A percentile compares a stretch with the other conserved stretches of the same genome.
Conservation (phyloP, 64 coral and sea anemone genomes). For the Trachythela sp. region DNA sequence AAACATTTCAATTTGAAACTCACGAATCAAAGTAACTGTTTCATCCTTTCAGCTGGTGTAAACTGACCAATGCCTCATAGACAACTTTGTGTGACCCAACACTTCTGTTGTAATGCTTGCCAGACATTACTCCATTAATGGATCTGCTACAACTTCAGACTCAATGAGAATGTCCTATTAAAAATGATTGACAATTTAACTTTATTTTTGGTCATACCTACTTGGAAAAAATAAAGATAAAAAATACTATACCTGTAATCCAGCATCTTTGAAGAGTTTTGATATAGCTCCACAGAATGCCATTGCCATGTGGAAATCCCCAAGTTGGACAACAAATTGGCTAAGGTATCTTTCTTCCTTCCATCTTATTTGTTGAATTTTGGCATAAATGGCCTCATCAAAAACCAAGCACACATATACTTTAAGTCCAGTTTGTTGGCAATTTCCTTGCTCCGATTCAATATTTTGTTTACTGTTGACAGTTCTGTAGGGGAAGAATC, state of each 20-base stretch:
- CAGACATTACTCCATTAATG: not conserved
- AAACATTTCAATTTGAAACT: not conserved
- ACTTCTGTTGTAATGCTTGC: not conserved
- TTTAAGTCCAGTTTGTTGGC: not conserved
- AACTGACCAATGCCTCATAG: not conserved
- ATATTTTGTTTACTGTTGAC: not conserved
- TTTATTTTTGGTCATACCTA: not conserved
- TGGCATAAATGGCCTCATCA: constrained; percentile 13
- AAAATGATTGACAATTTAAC: not conserved
- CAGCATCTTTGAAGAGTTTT: constrained; percentile 16
- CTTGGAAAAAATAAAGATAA: not conserved
- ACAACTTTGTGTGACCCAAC: not conserved
- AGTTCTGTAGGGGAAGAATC: not conserved
- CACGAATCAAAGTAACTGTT: not conserved
- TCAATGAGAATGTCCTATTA: not conserved
- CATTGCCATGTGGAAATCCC: constrained; percentile 5
- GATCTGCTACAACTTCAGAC: not conserved
- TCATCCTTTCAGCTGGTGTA: not conserved
- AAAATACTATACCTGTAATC: not conserved
- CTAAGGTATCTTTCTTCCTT: constrained; percentile 4
- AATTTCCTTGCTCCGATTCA: not conserved
- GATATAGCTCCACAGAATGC: constrained; percentile 18
- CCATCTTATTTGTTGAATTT: constrained; percentile 22
- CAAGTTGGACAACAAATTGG: not conserved
- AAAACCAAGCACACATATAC: constrained; percentile 14